A percentile compares a stretch with the other conserved stretches of the same genome.
These are phyloP conservation scores for Orgyia antiqua DNA, from an alignment of 2,888 invertebrate genomes.

Conservation along the genomic window DNA sequence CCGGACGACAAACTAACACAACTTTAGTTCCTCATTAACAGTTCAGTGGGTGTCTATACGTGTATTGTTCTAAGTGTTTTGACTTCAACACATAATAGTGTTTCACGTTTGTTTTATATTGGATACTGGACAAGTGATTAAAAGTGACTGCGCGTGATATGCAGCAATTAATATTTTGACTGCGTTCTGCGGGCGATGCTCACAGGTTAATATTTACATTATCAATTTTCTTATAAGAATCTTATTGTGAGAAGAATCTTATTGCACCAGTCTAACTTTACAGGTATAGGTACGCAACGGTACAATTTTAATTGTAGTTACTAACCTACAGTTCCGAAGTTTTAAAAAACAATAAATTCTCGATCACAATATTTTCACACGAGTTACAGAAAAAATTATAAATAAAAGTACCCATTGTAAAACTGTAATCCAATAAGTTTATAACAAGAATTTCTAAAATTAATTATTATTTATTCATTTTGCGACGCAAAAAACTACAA, in stretches of 20 bases:
- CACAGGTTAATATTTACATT: slow-evolving; percentile 69
- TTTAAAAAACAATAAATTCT: too few relatives aligned
- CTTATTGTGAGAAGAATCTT: slow-evolving; percentile 18
- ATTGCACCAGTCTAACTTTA: too few relatives aligned
- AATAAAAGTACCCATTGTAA: too few relatives aligned
- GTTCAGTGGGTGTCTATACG: slow-evolving; percentile 67
- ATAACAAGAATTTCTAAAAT: too few relatives aligned
- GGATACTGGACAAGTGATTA: slow-evolving; percentile 73
- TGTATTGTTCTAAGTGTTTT: slow-evolving; percentile 66
- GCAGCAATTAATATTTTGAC: slow-evolving; percentile 68
- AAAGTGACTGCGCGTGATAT: slow-evolving; percentile 71
- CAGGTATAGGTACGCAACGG: too few relatives aligned
- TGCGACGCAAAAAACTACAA: too few relatives aligned
- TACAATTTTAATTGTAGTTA: too few relatives aligned
- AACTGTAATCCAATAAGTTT: too few relatives aligned
- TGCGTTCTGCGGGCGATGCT: slow-evolving; percentile 76
- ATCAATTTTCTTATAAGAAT: slow-evolving; percentile 48
- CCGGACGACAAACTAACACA: slow-evolving; percentile 61
- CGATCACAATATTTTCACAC: too few relatives aligned
- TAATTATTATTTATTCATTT: too few relatives aligned
- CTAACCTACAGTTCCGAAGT: too few relatives aligned
- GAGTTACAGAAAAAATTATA: too few relatives aligned
- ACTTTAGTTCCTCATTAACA: slow-evolving; percentile 68
- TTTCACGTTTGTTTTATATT: slow-evolving; percentile 48
- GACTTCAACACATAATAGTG: slow-evolving; percentile 57